Evolutionary conservation across 2,888 invertebrate species (phyloP).

Genomic region (Prosopocoilus inquinatus): DNA sequence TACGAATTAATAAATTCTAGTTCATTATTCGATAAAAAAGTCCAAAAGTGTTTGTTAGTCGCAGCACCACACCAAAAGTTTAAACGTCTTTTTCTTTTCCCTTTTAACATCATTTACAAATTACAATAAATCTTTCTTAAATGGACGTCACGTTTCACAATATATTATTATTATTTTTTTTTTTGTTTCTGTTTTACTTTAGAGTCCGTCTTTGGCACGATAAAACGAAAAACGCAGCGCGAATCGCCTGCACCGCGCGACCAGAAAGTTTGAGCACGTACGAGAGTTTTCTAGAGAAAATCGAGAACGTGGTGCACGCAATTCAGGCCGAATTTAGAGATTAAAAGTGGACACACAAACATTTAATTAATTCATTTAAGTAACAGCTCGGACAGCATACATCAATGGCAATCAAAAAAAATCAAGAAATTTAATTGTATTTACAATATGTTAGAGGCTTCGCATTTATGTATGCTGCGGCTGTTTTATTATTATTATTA

Average conservation of each 20-base stretch:
- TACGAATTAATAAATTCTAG: conserved; percentile 24
- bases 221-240: conserved; percentile 23
- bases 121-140: conserved; percentile 15
- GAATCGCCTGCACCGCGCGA: conserved; percentile 15
- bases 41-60: conserved; percentile 36
- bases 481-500: no score
- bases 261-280: neutral
- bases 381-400: no score
- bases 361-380: conserved; percentile 25
- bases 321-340: neutral
- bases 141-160: conserved; percentile 40
- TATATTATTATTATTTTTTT: no score
- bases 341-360: conserved; percentile 2
- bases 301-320: conserved; percentile 6
- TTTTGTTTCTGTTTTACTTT: no score
- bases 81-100: conserved; percentile 10
- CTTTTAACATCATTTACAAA: conserved; percentile 13
- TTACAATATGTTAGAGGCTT: conserved; percentile 3
- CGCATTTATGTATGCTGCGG: no score
- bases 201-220: conserved; percentile 41
- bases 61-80: conserved; percentile 48
- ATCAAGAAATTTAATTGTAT: conserved; percentile 35
- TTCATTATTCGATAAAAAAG: conserved; percentile 29
- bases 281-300: no score
- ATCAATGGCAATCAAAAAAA: conserved; percentile 34